These are phyloP conservation scores for Montipora capitata DNA, from an alignment of 92 coral and sea anemone species.

Conservation along the genomic window DNA sequence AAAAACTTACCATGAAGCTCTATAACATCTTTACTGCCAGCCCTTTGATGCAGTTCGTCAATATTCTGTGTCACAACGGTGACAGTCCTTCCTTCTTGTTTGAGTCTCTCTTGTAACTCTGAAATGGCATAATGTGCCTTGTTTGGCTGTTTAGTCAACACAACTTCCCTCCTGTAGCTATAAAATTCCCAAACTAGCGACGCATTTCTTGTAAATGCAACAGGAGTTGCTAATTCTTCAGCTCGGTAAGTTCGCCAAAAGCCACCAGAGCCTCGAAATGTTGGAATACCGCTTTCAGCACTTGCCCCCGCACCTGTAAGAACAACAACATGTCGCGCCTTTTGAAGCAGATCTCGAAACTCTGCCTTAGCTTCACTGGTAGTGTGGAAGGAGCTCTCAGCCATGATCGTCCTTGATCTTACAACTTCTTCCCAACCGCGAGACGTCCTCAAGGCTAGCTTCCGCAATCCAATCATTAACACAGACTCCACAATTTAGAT, in stretches of 20 bases:
- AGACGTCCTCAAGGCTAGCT: background rate
- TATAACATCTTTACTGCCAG: slow-evolving; percentile 91
- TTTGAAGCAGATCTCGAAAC: slow-evolving; percentile 79
- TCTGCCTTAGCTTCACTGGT: slow-evolving; percentile 81
- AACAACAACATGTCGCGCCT: slow-evolving; percentile 81
- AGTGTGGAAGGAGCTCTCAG: slow-evolving; percentile 45
- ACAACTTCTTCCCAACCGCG: background rate
- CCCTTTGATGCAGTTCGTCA: slow-evolving; percentile 94
- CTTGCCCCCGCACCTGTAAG: slow-evolving; percentile 97
- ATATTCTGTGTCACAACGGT: slow-evolving; percentile 96
- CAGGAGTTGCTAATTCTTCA: slow-evolving; percentile 87
- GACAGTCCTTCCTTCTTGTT: slow-evolving; percentile 75
- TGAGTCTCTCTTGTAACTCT: slow-evolving; percentile 87
- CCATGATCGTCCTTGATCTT: slow-evolving; percentile 22
- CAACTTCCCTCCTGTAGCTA: slow-evolving; percentile 96
- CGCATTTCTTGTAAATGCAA: slow-evolving; percentile 85
- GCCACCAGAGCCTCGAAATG: slow-evolving; percentile 99
- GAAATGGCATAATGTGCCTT: slow-evolving; percentile 95
- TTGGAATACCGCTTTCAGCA: slow-evolving; percentile 99
- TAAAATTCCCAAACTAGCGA: slow-evolving; percentile 99
- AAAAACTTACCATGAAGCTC: slow-evolving; percentile 90
- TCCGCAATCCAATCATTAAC: slow-evolving; percentile 38
- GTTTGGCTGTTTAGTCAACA: slow-evolving; percentile 91
- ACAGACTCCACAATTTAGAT: no score
- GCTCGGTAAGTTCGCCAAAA: slow-evolving; percentile 95